Evolutionary conservation across 2,888 invertebrate genomes (phyloP).

Genomic region (Petrophora chlorosata): DNA sequence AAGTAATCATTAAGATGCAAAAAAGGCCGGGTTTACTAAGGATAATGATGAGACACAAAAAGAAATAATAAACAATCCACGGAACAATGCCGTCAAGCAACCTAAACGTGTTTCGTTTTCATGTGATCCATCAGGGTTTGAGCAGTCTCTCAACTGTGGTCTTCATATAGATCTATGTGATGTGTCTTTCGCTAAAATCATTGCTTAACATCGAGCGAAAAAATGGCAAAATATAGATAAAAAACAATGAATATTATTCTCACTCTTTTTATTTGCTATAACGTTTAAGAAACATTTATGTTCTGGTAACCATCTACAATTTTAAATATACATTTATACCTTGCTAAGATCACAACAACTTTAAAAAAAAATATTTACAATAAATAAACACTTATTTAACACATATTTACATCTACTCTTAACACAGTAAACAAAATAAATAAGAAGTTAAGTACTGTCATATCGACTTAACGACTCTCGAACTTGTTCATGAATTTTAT

Average conservation of each 20-base stretch:
- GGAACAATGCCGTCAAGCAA: too few species aligned
- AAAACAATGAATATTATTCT: slow-evolving; percentile 49
- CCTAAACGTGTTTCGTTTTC: too few species aligned
- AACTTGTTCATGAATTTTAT: slow-evolving; percentile 20
- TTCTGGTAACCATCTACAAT: slow-evolving; percentile 49
- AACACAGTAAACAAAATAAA: slow-evolving; percentile 33
- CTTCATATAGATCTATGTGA: too few species aligned
- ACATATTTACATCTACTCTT: slow-evolving; percentile 70
- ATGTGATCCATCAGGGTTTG: too few species aligned
- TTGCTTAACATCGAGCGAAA: too few species aligned
- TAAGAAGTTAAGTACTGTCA: slow-evolving; percentile 26
- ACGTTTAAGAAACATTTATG: slow-evolving; percentile 67
- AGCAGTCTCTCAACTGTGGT: too few species aligned
- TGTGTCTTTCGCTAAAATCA: too few species aligned
- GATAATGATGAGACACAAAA: too few species aligned
- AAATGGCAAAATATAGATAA: slow-evolving; percentile 31
- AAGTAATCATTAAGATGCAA: too few species aligned
- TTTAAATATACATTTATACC: slow-evolving; percentile 54
- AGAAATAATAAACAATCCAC: too few species aligned
- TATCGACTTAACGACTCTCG: slow-evolving; percentile 7
- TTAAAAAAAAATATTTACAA: slow-evolving; percentile 70
- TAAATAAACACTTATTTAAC: slow-evolving; percentile 64
- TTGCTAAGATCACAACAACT: slow-evolving; percentile 74
- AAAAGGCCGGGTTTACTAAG: too few species aligned
- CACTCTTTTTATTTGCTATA: slow-evolving; percentile 71